Base-by-base conservation (phyloP, 2,797 vertebrate species). In the Coregonus ussuriensis region DNA sequence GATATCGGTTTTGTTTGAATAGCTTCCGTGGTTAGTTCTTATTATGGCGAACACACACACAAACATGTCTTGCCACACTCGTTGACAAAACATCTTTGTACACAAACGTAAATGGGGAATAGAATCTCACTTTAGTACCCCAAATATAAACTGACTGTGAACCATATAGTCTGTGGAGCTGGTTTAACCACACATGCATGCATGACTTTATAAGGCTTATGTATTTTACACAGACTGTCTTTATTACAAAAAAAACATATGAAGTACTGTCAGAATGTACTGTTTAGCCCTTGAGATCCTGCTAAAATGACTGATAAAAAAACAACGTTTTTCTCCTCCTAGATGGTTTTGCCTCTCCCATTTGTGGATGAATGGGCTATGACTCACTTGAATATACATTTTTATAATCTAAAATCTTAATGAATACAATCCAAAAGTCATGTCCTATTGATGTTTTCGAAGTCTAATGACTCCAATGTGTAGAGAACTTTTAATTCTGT, bases 1-100 rank as follows among this genome's bases (percentile, higher is more conserved):
- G 84, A 86, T 86, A 85, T 67, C 18, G 6, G 83, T 88, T 91
- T 92, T 92, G 91, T 88, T 91, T 90, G 91, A 90, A 90, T 89
- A 74, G 89, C 88, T 85, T 82, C 25, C 41, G 78, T 72, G 74
- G 78, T 90, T 91, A 90, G 89, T 90, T 91, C 89, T 90, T 90
- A 84, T 83, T 21, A 21, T 25, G 83, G 86, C 77, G 25, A 78
- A 85, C 33, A 21, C 0, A 4, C 78, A 86, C 78, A 88, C 82
- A 82, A 37, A 88, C 80, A 82, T 1, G 21, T 62, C 3, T 7
- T 62, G 59, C 7, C 62, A 53, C 79, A 79, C 82, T 33, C 81
- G 83, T 82, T 31, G 53, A 77, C 69, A 75, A 47, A 53, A 59
- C n/a, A 76, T 89, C 82, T 88, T 89, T 92, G 84, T 90, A 90